Base-by-base conservation (phyloP, 2,797 vertebrate genomes). In the Momotus momota region DNA sequence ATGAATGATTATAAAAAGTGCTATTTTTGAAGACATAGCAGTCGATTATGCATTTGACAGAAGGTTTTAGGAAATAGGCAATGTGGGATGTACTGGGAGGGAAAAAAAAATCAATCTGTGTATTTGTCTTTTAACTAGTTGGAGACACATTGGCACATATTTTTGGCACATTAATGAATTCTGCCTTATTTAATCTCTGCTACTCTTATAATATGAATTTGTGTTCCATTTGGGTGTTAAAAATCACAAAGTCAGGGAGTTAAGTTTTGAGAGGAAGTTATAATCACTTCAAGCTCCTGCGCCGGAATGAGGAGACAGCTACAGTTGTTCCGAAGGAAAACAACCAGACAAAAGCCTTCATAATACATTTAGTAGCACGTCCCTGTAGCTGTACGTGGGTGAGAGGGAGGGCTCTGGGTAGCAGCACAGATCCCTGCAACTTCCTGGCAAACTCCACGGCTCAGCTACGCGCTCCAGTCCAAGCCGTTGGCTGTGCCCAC, bases 51-150 rank as follows among this genome's bases (percentile, higher is more conserved):
- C 98, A 97, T 98, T 97, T 98, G 98, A 98, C 98, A 98, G 98
- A 98, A 98, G 98, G 98, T 98, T 98, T 98, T 98, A 98, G 98
- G 98, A 98, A 98, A 97, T 98, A 98, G 98, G 97, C 98, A 98
- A 98, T 98, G 98, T 98, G 98, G 98, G 98, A 98, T 97, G 98
- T 98, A 98, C 97, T 98, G 97, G 98, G 97, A 98, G 96, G 97
- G 97, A 98, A 98, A 94, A 94, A 85, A 98, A 98, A 97, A 98
- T 98, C 98, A 98, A 98, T 98, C 97, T 98, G 97, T 97, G 97
- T 98, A 98, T 98, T 98, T 98, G 97, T 97, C 97, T 98, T 98
- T 98, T 98, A 98, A 98, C 97, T 98, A 97, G 97, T 98, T 98
- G 97, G 98, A 98, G 98, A 98, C 98, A 98, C 98, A 97, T 97